Evolutionary conservation across 1,140 invertebrate species (phyloP).

Genomic region (Drosophila ananassae): DNA sequence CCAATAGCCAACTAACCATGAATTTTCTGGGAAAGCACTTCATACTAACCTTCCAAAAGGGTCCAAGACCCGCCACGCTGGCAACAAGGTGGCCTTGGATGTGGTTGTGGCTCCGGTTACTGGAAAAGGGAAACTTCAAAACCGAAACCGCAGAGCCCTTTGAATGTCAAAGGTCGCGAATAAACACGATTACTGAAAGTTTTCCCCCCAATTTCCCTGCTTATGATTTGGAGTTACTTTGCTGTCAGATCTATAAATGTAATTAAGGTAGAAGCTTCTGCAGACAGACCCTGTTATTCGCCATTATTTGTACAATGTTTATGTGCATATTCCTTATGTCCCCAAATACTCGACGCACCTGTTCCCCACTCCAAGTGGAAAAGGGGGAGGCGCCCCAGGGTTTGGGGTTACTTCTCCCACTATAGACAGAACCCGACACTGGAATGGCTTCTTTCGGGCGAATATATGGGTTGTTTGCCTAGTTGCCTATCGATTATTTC

Average conservation of each 20-base stretch:
- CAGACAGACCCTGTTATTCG: background rate
- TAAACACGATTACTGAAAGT: constrained; percentile 12
- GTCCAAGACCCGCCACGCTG: constrained; percentile 35
- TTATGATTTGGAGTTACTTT: background rate
- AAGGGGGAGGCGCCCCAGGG: constrained; percentile 4
- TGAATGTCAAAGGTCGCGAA: constrained; percentile 50
- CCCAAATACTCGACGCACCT: constrained; percentile 27
- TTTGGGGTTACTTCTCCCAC: constrained; percentile 11
- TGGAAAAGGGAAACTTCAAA: background rate
- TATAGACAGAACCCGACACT: constrained; percentile 10
- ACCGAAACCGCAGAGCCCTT: constrained; percentile 31
- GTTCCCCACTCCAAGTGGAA: constrained; percentile 14
- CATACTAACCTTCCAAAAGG: constrained; percentile 32
- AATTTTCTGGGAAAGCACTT: constrained; percentile 20
- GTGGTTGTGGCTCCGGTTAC: constrained; percentile 19
- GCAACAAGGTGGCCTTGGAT: constrained; percentile 28
- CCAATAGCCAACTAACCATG: constrained; percentile 37
- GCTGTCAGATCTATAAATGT: constrained; percentile 3
- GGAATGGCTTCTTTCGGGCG: constrained; percentile 36
- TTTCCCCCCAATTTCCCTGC: background rate
- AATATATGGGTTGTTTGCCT: constrained; percentile 35
- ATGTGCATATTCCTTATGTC: background rate
- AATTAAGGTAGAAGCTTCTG: constrained; percentile 14
- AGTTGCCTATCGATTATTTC: constrained; percentile 41
- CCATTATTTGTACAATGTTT: background rate